Evolutionary conservation across 2,797 vertebrate genomes (phyloP).

Genomic region (Anas capensis): DNA sequence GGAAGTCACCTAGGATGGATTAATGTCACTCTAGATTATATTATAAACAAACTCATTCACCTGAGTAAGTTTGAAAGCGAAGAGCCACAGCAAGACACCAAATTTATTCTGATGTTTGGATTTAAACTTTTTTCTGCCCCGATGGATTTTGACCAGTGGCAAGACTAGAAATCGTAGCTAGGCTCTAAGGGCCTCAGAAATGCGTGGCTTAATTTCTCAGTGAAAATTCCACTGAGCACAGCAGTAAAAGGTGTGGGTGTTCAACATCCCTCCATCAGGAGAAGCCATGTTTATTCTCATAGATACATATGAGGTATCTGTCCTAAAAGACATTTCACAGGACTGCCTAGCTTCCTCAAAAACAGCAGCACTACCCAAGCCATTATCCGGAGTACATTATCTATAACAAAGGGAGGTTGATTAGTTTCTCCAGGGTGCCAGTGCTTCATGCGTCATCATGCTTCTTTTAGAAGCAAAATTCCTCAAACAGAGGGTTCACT

Average conservation of each 20-base stretch:
- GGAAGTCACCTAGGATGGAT: background rate
- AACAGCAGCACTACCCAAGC: slow-evolving; percentile 29
- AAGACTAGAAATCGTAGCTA: background rate
- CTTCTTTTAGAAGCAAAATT: slow-evolving; percentile 59
- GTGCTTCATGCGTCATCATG: slow-evolving; percentile 35
- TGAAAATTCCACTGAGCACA: background rate
- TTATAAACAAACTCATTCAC: background rate
- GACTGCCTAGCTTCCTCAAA: slow-evolving; percentile 1
- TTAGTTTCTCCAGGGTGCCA: slow-evolving; percentile 64
- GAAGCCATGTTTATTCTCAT: background rate
- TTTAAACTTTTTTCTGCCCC: background rate
- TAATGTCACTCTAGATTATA: background rate
- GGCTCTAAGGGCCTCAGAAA: background rate
- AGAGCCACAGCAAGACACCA: background rate
- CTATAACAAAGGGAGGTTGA: slow-evolving; percentile 65
- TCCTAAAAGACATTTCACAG: background rate
- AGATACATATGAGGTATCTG: background rate
- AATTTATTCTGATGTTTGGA: background rate
- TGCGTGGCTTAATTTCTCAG: background rate
- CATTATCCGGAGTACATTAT: slow-evolving; percentile 37
- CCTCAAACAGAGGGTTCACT: slow-evolving; percentile 50
- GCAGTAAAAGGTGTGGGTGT: background rate
- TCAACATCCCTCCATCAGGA: background rate
- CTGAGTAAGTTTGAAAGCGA: background rate
- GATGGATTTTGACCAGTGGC: background rate